A percentile compares a stretch with the other conserved stretches of the same genome.
Conservation (phyloP, 2,888 invertebrate genomes). For the Synergus itoensis region DNA sequence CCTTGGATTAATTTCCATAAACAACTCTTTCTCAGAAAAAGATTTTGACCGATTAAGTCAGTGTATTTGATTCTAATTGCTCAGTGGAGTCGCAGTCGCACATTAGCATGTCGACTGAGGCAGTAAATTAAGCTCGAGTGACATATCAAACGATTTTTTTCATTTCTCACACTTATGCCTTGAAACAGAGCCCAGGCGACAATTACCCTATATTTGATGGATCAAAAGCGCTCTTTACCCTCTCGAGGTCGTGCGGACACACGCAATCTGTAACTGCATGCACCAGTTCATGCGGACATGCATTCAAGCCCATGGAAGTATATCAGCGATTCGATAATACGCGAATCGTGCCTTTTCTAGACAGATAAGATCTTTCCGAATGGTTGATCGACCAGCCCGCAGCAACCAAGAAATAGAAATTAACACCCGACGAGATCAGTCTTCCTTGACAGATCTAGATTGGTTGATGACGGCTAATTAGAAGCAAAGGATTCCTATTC, state of each 20-base stretch:
- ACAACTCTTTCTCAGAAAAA: constrained; percentile 16
- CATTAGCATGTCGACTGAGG: neutral
- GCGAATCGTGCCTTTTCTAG: neutral
- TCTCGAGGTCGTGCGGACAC: neutral
- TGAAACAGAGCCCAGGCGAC: constrained; percentile 8
- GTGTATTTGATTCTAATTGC: constrained; percentile 10
- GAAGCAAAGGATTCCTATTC: constrained; percentile 37
- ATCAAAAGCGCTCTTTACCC: constrained; percentile 10
- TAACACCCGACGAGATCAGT: neutral
- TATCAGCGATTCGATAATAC: constrained; percentile 11
- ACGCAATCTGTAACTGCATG: neutral
- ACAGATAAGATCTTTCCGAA: neutral
- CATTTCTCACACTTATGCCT: constrained; percentile 12
- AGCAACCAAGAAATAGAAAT: neutral
- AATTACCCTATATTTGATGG: constrained; percentile 26
- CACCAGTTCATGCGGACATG: neutral
- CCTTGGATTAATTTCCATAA: constrained; percentile 2
- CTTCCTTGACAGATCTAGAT: neutral
- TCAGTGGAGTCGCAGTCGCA: neutral
- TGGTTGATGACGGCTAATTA: constrained; percentile 3
- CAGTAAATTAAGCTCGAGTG: constrained; percentile 17
- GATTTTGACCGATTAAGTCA: constrained; percentile 29
- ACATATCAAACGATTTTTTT: constrained; percentile 26
- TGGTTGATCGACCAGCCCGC: neutral
- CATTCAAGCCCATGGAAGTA: neutral